Base-by-base conservation (phyloP, 2,113 vertebrate genomes). In the Entomyzon cyanotis region DNA sequence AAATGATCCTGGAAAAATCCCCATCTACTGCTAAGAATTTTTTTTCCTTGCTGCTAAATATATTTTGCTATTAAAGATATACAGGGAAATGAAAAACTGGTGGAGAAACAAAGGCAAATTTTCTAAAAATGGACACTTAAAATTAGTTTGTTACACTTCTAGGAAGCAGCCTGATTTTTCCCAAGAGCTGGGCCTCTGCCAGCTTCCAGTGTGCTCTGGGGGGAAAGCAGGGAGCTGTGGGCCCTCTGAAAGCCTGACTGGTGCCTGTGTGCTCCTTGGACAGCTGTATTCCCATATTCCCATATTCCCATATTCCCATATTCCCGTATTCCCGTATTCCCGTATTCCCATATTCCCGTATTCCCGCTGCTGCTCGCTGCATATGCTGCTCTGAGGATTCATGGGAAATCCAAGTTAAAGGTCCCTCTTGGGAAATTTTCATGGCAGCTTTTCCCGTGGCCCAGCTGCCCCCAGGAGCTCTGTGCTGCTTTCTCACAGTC, bases 1-100 rank as follows among this genome's bases (percentile, higher is more conserved):
- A 76, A 94, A 93, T 33, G 58, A 78, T 84, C 47, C 30, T 93
- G 78, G 87, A 95, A 84, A 82, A 95, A 87, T 81, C 63, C 63
- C 49, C 73, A 80, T 95, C 74, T 65, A 92, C 63, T 73, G 73
- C 28, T 95, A 53, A 82, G 62, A 52, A 12, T 55, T 70, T 70
- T 84, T 55, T 47, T 55, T 91, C 76, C 52, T 84, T 84, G 64
- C 76, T 59, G n/a, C 64, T 95, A 78, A 94, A 76, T 56, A 62
- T 92, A 85, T 73, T 88, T 92, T 55, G 44, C 53, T 93, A 70
- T 76, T 94, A 85, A 80, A 46, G 42, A 83, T 39, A 17, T 67
- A 82, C 1, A 2, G 15, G 59, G 76, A 46, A 70, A 60, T 49
- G 44, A 70, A 75, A 79, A 91, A 63, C 20, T 80, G 65, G 39